phyloP scores from a whole-genome alignment of 2,888 invertebrate species.

The Spodoptera exigua region DNA sequence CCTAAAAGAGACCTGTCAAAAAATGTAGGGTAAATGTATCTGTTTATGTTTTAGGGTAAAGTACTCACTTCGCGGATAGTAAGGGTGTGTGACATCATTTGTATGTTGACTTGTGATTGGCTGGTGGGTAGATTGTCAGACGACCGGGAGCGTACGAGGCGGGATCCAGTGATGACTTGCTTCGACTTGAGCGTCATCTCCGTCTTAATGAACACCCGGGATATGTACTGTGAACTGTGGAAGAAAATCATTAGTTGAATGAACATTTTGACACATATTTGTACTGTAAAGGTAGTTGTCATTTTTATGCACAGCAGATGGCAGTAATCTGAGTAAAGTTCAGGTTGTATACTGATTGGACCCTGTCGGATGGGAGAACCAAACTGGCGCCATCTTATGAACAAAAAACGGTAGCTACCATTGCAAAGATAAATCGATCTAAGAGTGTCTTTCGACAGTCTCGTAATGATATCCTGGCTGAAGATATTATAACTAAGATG shows the following conservation, averaged over 20 bases:
- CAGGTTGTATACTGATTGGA: too few relatives aligned
- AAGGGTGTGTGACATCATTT: constrained; percentile 98
- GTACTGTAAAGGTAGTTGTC: too few relatives aligned
- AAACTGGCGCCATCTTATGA: too few relatives aligned
- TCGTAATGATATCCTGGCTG: too few relatives aligned
- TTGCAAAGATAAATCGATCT: too few relatives aligned
- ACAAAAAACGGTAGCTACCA: too few relatives aligned
- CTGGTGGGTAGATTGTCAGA: constrained; percentile 97
- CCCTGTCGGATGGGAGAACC: too few relatives aligned
- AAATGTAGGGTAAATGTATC: constrained; percentile 33
- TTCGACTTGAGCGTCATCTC: constrained; percentile 98
- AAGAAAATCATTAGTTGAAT: constrained; percentile 4
- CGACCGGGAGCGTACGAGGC: constrained; percentile 94
- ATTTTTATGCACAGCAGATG: too few relatives aligned
- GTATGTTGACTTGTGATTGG: constrained; percentile 97
- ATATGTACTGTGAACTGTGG: constrained; percentile 96
- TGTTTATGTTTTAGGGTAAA: constrained; percentile 2
- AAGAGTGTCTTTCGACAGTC: too few relatives aligned
- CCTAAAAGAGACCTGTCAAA: constrained; percentile 42
- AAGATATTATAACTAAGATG: too few relatives aligned
- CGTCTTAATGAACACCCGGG: constrained; percentile 97
- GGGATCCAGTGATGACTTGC: constrained; percentile 93
- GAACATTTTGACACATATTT: too few relatives aligned
- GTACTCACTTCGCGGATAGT: constrained; percentile 96
- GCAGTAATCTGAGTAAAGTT: too few relatives aligned